Conservation (phyloP, 2,888 invertebrate genomes). For the Andrena camellia region DNA sequence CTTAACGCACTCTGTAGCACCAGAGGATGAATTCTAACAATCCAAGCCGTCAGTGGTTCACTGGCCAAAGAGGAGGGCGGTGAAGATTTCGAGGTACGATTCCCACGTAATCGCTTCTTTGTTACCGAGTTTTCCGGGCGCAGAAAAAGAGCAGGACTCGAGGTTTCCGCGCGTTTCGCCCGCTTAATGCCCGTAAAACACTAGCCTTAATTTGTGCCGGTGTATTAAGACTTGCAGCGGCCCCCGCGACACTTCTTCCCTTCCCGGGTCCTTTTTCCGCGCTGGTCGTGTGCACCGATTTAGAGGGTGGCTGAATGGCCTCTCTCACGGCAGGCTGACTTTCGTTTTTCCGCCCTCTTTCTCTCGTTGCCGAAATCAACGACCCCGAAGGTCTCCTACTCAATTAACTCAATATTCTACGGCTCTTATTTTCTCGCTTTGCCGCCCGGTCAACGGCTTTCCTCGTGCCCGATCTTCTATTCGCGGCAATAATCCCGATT, state of each 20-base stretch:
- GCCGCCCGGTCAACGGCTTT: not conserved
- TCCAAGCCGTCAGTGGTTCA: not conserved
- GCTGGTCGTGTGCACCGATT: slow-evolving; percentile 41
- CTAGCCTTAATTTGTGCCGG: slow-evolving; percentile 27
- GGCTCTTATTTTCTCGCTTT: slow-evolving; percentile 34
- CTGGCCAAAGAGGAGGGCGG: not conserved
- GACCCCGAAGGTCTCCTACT: slow-evolving; percentile 38
- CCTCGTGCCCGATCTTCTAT: not conserved
- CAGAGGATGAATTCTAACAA: not conserved
- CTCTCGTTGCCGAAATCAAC: slow-evolving; percentile 36
- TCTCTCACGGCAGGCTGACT: slow-evolving; percentile 34
- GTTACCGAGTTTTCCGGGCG: slow-evolving; percentile 7
- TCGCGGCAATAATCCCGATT: not conserved
- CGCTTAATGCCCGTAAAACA: slow-evolving; percentile 24
- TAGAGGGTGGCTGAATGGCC: slow-evolving; percentile 32
- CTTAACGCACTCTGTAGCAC: too few relatives aligned
- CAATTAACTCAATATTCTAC: slow-evolving; percentile 56
- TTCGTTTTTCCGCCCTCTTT: slow-evolving; percentile 46
- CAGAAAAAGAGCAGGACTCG: not conserved
- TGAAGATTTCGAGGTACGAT: not conserved
- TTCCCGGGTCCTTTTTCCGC: slow-evolving; percentile 34
- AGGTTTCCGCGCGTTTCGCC: slow-evolving; percentile 2
- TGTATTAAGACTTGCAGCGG: slow-evolving; percentile 47
- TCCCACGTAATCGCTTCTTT: slow-evolving; percentile 28
- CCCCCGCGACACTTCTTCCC: slow-evolving; percentile 48